Percentiles rank a stretch among this genome's conserved stretches.
Evolutionary conservation across 2,113 vertebrate genomes (phyloP).

Genomic region (Calyptomena viridis): DNA sequence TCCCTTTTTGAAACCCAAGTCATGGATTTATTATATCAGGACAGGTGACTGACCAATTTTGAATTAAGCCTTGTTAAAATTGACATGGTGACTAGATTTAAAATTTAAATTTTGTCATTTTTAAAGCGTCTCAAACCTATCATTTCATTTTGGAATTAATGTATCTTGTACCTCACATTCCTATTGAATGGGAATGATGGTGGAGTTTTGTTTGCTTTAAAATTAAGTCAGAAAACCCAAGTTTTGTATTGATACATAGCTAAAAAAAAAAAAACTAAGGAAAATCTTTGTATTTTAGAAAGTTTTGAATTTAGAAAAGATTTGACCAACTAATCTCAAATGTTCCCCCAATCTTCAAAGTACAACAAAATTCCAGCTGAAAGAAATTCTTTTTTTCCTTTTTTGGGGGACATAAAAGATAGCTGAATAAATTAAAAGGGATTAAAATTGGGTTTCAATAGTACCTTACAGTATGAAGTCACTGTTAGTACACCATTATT

Average conservation of each 20-base stretch:
- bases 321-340: not conserved
- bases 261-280: not conserved
- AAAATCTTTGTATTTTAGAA: not conserved
- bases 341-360: not conserved
- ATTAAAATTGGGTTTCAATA: not conserved
- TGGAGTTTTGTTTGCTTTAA: not conserved
- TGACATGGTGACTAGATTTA: not conserved
- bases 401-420: not conserved
- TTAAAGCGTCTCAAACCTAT: not conserved
- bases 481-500: not conserved
- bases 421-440: constrained; percentile 3
- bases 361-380: not conserved
- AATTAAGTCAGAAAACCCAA: not conserved
- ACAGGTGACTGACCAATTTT: not conserved
- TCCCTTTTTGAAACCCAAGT: not conserved
- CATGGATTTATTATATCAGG: not conserved
- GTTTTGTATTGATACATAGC: not conserved
- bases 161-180: not conserved
- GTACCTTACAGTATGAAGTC: not conserved
- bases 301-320: not conserved
- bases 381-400: not conserved
- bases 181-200: not conserved
- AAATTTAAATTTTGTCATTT: not conserved
- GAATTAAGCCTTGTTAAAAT: not conserved
- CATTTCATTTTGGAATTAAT: not conserved